phyloP scores from a whole-genome alignment of 2,113 vertebrate genomes.

The Corythornis madagascariensis region DNA sequence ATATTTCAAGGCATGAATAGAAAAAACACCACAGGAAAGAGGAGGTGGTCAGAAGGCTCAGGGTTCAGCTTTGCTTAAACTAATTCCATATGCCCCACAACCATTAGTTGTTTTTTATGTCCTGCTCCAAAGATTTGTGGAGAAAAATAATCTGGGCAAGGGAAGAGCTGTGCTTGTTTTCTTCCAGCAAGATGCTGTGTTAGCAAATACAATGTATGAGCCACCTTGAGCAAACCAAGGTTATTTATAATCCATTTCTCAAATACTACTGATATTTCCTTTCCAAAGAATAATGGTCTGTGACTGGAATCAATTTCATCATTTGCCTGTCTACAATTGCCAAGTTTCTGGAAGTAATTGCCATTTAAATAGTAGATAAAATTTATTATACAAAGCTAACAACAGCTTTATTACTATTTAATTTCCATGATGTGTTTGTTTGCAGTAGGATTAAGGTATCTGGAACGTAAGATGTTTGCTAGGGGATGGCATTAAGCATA shows the following conservation, averaged over 20 bases:
- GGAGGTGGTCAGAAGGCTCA: slow-evolving; percentile 60
- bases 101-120: slow-evolving; percentile 89
- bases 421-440: slow-evolving; percentile 72
- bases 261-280: slow-evolving; percentile 72
- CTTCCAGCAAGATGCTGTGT: slow-evolving; percentile 61
- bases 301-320: slow-evolving; percentile 72
- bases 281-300: slow-evolving; percentile 65
- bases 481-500: not conserved
- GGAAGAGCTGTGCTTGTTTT: slow-evolving; percentile 80
- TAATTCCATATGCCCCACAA: slow-evolving; percentile 84
- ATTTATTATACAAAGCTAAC: slow-evolving; percentile 60
- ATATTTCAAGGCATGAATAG: slow-evolving; percentile 62
- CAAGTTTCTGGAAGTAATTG: slow-evolving; percentile 74
- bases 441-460: slow-evolving; percentile 41
- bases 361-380: slow-evolving; percentile 68
- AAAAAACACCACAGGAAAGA: slow-evolving; percentile 80
- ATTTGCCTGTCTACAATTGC: slow-evolving; percentile 60
- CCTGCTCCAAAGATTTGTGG: slow-evolving; percentile 85
- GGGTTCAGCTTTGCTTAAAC: slow-evolving; percentile 75
- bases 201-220: slow-evolving; percentile 71
- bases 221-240: slow-evolving; percentile 63
- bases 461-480: slow-evolving; percentile 36
- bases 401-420: slow-evolving; percentile 71
- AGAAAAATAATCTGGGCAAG: slow-evolving; percentile 82
- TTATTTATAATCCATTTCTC: slow-evolving; percentile 73